phyloP scores from a whole-genome alignment of 1,140 invertebrate species.

The Drosophila mauritiana region DNA sequence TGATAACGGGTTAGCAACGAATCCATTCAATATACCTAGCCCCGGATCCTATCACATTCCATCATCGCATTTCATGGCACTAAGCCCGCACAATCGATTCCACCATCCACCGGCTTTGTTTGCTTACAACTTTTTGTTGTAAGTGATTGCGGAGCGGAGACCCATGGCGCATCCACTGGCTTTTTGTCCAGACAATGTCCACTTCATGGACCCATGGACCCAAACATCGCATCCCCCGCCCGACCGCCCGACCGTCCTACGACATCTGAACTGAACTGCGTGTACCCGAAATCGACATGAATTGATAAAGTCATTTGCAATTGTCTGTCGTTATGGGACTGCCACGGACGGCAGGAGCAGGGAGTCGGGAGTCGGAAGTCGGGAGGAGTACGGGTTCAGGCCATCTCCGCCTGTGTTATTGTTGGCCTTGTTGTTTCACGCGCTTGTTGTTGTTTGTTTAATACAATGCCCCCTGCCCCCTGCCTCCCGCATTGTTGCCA shows the following conservation, averaged over 20 bases:
- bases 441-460: slow-evolving; percentile 77
- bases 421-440: slow-evolving; percentile 62
- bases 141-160: slow-evolving; percentile 50
- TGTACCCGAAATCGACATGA: slow-evolving; percentile 77
- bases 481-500: slow-evolving; percentile 34
- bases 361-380: background rate
- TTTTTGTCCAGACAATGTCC: slow-evolving; percentile 73
- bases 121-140: slow-evolving; percentile 58
- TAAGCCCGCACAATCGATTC: slow-evolving; percentile 16
- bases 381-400: slow-evolving; percentile 12
- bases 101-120: slow-evolving; percentile 63
- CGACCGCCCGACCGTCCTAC: slow-evolving; percentile 2
- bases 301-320: slow-evolving; percentile 83
- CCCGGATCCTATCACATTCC: background rate
- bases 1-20: background rate
- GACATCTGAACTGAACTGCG: slow-evolving; percentile 51
- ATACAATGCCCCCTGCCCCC: slow-evolving; percentile 45
- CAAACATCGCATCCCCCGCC: slow-evolving; percentile 4
- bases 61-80: slow-evolving; percentile 10
- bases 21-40: slow-evolving; percentile 1
- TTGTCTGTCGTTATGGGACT: slow-evolving; percentile 77
- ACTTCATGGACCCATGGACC: slow-evolving; percentile 51
- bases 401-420: slow-evolving; percentile 39
- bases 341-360: background rate
- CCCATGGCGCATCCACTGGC: slow-evolving; percentile 55